Conservation (phyloP, 1,140 invertebrate species). For the Atopsyche davidsoni region DNA sequence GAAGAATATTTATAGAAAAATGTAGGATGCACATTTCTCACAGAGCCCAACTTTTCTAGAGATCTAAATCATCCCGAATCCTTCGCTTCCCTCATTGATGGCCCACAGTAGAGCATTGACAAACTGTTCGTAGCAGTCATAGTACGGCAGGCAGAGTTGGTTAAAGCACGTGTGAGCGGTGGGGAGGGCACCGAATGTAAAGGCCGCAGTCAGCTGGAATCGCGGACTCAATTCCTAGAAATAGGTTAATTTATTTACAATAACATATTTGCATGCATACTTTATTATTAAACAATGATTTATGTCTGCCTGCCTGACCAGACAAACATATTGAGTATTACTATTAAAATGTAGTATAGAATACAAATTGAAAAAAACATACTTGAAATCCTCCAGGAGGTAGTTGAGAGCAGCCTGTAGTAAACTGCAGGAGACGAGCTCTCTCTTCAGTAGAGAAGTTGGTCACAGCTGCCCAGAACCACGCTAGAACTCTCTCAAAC, state of each 20-base stretch:
- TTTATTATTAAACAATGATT: neutral
- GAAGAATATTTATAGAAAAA: neutral
- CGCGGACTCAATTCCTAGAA: slow-evolving; percentile 76
- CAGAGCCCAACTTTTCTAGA: neutral
- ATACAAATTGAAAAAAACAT: neutral
- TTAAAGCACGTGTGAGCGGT: slow-evolving; percentile 96
- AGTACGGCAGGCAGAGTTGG: slow-evolving; percentile 91
- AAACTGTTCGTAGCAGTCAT: slow-evolving; percentile 90
- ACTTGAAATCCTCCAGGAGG: slow-evolving; percentile 80
- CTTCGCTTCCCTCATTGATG: slow-evolving; percentile 92
- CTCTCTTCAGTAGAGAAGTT: slow-evolving; percentile 92
- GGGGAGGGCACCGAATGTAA: slow-evolving; percentile 83
- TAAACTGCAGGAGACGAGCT: slow-evolving; percentile 88
- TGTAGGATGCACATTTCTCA: neutral
- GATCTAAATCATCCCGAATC: slow-evolving; percentile 84
- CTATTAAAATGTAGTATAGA: neutral
- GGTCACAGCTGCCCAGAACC: slow-evolving; percentile 92
- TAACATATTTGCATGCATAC: neutral
- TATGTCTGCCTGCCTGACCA: no score
- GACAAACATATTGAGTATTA: slow-evolving; percentile 3
- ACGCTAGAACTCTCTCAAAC: slow-evolving; percentile 78
- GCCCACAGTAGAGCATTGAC: slow-evolving; percentile 84
- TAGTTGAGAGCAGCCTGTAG: slow-evolving; percentile 87
- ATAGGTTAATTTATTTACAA: no score
- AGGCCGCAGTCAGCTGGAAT: slow-evolving; percentile 85